Base-by-base conservation (phyloP, 53 echinoderm and acorn worm genomes). In the Crossaster papposus region DNA sequence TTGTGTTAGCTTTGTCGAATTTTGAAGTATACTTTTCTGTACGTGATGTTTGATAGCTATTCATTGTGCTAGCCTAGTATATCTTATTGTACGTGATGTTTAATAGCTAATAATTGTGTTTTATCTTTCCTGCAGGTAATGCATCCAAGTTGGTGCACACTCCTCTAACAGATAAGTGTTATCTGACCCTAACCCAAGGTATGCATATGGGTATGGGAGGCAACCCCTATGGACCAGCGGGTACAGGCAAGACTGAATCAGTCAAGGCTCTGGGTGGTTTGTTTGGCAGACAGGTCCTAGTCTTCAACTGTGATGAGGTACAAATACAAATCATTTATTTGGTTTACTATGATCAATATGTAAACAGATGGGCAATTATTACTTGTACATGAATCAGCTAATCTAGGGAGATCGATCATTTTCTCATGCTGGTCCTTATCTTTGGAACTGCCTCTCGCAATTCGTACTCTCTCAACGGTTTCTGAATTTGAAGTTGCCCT, bases 201-300 rank as follows among this genome's bases (percentile, higher is more conserved):
- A 99, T 99, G 99, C 96, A 99, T 70, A 96, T 99, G 96, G 99
- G 99, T 36, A 94, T 99, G 94, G 99, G 99, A 36, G 99, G 99
- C 7, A 99, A 99, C 91, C 99, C 99, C 36, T 99, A 99, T 38
- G 99, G 96, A 8, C 98, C 99, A 51, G 99, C 99, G 52, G 96
- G 99, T 75, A 98, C 99, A 28, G 99, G 99, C 26, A 98, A 96
- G 91, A 97, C 97, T 0, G 96, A 96, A 53, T 96, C 96, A 11
- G 95, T 98, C 90, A 98, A 98, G 86, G 99, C 99, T 1, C 92
- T 98, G 0, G 99, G 99, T 51, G 99, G 99, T 68, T 78, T 98
- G 82, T 96, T 98, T 82, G 99, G 99, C 20, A 86, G 99, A 90
- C 99, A 98, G 81, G 99, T 98, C 28, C 82, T 98, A 35, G 99